Conservation (phyloP, 2,888 invertebrate genomes). For the Branchellion lobata region DNA sequence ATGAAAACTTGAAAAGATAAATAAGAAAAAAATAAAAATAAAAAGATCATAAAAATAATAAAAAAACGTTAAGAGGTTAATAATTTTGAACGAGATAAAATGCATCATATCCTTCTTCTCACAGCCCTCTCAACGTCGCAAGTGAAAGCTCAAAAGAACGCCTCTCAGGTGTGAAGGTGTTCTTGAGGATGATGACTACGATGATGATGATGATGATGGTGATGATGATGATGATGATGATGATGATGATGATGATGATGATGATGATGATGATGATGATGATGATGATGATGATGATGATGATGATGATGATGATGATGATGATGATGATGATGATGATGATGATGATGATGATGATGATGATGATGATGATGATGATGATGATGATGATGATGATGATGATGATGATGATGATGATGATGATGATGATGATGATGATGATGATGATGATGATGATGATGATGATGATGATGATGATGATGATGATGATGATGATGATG, state of each 20-base stretch:
- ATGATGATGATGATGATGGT: conserved; percentile 43
- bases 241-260: conserved; percentile 36
- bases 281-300: conserved; percentile 45
- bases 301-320: conserved; percentile 43
- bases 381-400: not conserved
- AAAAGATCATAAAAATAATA: no score
- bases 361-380: conserved; percentile 44
- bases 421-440: conserved; percentile 36
- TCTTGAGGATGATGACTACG: no score
- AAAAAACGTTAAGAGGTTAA: no score
- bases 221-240: conserved; percentile 43
- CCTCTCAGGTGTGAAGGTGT: no score
- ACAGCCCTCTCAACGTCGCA: no score
- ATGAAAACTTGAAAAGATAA: no score
- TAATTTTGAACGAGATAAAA: no score
- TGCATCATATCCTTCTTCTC: no score
- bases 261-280: conserved; percentile 36
- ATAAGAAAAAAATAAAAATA: no score
- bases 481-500: conserved; percentile 6
- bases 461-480: conserved; percentile 43
- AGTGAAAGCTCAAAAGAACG: no score
- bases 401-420: conserved; percentile 33
- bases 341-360: conserved; percentile 41
- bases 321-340: conserved; percentile 31
- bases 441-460: not conserved